Evolutionary conservation across 2,797 vertebrate genomes (phyloP).

Genomic region (Hydrophis major): DNA sequence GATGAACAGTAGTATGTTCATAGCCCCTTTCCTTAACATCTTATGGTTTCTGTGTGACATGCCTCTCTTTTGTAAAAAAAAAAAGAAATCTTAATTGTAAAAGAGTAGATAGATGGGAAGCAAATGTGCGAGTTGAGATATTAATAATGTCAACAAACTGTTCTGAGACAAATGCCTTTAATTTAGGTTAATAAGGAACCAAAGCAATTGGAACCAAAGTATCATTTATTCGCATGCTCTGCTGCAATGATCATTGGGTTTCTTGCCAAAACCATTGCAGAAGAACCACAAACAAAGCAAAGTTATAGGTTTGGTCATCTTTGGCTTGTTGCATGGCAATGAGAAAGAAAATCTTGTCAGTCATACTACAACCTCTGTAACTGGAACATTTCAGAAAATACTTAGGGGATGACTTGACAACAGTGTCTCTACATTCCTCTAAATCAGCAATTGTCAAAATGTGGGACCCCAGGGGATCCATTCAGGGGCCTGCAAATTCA

Average conservation of each 20-base stretch:
- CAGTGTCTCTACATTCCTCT: not conserved
- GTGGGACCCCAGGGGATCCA: not conserved
- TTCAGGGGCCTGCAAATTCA: not conserved
- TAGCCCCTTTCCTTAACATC: not conserved
- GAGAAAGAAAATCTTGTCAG: not conserved
- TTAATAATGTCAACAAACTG: not conserved
- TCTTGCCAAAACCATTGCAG: not conserved
- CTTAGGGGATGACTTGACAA: not conserved
- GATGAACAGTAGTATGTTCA: not conserved
- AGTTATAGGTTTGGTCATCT: not conserved
- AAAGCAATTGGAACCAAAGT: not conserved
- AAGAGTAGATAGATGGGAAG: not conserved
- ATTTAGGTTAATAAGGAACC: not conserved
- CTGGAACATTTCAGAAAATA: not conserved
- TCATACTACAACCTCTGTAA: not conserved
- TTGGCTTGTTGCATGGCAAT: not conserved
- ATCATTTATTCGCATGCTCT: not conserved
- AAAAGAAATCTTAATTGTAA: not conserved
- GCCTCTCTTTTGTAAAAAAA: not conserved
- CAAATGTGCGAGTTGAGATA: not conserved
- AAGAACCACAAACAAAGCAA: not conserved
- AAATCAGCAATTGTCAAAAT: not conserved
- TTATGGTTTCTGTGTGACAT: not conserved
- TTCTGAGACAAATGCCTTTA: not conserved
- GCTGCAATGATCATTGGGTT: not conserved